Evolutionary conservation across 2,888 invertebrate species (phyloP).

Genomic region (Orthosia gothica): DNA sequence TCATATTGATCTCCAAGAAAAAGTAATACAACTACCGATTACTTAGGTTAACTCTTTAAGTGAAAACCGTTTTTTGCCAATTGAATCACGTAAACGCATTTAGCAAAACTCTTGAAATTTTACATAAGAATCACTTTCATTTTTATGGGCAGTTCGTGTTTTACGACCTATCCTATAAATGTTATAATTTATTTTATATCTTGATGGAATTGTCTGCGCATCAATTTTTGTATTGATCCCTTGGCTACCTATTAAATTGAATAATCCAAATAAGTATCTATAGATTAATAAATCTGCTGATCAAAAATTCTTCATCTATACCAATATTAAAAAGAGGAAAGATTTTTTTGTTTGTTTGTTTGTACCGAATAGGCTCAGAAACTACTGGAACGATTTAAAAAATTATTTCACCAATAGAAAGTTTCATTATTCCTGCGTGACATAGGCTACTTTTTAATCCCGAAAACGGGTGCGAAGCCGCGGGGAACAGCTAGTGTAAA

Average conservation of each 20-base stretch:
- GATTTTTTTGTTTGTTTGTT: too few relatives aligned
- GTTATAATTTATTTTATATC: constrained; percentile 8
- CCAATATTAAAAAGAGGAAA: too few relatives aligned
- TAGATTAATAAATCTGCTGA: neutral
- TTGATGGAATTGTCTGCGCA: constrained; percentile 19
- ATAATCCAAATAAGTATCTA: neutral
- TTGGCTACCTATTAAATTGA: constrained; percentile 3
- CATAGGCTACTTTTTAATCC: too few relatives aligned
- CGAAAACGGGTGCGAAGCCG: too few relatives aligned
- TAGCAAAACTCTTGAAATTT: constrained; percentile 14
- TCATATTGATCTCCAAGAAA: neutral
- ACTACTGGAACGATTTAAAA: too few relatives aligned
- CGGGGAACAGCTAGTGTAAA: too few relatives aligned
- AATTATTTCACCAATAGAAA: too few relatives aligned
- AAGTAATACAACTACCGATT: too few relatives aligned
- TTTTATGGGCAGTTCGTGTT: constrained; percentile 41
- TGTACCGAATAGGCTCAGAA: too few relatives aligned
- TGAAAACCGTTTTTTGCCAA: neutral
- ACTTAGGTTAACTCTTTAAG: neutral
- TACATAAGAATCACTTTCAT: constrained; percentile 38
- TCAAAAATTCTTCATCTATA: too few relatives aligned
- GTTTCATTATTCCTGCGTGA: too few relatives aligned
- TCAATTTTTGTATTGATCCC: neutral
- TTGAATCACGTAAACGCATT: constrained; percentile 3
- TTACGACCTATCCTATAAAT: constrained; percentile 24